Conservation (phyloP, 2,113 vertebrate species). For the Platysteira castanea region DNA sequence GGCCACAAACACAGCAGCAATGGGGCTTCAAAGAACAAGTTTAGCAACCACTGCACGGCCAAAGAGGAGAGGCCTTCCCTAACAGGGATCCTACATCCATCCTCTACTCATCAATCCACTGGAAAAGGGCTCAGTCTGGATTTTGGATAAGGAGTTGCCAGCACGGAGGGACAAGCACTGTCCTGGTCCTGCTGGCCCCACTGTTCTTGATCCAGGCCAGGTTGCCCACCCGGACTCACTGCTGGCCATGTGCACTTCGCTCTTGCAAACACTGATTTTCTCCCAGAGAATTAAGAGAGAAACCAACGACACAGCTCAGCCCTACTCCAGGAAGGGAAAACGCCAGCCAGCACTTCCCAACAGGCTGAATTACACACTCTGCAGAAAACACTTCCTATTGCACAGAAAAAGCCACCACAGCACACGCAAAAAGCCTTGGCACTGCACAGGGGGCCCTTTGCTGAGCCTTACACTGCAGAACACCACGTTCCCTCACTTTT, state of each 20-base stretch:
- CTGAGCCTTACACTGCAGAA: background rate
- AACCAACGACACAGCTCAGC: background rate
- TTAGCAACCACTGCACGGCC: background rate
- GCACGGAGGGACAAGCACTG: background rate
- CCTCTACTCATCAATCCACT: background rate
- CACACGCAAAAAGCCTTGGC: background rate
- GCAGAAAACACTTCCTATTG: slow-evolving; percentile 44
- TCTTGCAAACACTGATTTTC: background rate
- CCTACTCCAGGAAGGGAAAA: background rate
- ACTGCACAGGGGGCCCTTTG: rapidly evolving
- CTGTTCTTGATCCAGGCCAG: background rate
- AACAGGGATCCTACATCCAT: background rate
- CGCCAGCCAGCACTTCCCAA: background rate
- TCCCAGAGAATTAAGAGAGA: background rate
- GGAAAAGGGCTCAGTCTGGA: background rate
- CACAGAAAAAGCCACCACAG: background rate
- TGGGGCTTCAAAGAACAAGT: background rate
- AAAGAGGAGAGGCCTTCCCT: background rate
- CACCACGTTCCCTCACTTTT: background rate
- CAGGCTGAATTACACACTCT: background rate
- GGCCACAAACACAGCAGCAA: background rate
- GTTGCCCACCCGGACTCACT: background rate
- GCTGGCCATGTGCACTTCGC: rapidly evolving
- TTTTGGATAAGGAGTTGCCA: background rate
- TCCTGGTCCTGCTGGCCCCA: background rate